Base-by-base conservation (phyloP, 1,140 invertebrate genomes). In the Pseudomyrmex dendroicus region DNA sequence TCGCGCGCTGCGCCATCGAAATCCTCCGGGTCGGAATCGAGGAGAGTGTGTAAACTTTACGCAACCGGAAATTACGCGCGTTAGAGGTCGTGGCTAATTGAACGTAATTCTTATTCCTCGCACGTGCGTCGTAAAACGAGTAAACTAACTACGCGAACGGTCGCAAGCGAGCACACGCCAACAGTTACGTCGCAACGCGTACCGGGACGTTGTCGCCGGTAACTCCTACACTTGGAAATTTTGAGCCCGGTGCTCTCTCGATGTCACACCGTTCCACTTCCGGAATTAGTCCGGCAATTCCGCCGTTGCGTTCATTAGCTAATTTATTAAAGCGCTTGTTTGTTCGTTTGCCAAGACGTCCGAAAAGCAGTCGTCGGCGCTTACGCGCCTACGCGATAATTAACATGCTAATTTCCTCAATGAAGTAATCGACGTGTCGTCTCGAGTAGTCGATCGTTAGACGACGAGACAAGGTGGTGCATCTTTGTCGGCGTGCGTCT, bases 101-200 rank as follows among this genome's bases (percentile, higher is more conserved):
- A 89, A 88, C 67, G 59, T 85, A 88, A 89, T 89, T 89, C 86
- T 88, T 88, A 89, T 88, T 88, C 84, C 57, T 25, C 48, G 83
- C 50, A 85, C 84, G 86, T 83, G 67, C 84, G 73, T 83, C 54
- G 44, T 78, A 59, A 82, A 72, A 63, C 68, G 78, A 73, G 67
- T 44, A 61, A 82, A 82, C 56, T 73, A 35, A 35, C 68, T 68
- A 52, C 48, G 35, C 22, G 54, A 20, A 48, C 48, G 56, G 17
- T 61, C 35, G 46, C 44, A 20, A 35, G 20, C 50, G 22, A 54
- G 25, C 25, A 54, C 48, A 68, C 17, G 66, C 12, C 25, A 25
- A n/a, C 44, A 1, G 13, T 22, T 5, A 46, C 52, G 52, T 13
- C 44, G 22, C 15, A 15, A 57, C 25, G 25, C 35, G 35, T 35